Conservation (phyloP, 1,140 invertebrate genomes). For the Diploscapter pachys region DNA sequence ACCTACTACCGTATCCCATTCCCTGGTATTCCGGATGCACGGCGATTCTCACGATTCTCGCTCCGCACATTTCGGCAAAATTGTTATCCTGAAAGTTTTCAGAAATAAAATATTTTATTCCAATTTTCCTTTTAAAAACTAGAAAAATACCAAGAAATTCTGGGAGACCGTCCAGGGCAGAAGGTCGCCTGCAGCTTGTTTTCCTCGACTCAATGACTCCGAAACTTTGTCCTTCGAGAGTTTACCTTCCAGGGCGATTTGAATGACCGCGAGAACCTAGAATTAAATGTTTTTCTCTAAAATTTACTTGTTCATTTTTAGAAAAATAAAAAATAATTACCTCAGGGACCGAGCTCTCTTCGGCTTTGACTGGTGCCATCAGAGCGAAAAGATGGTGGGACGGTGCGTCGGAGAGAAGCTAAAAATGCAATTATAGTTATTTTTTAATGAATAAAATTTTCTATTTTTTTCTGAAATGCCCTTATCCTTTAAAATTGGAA, state of each 20-base stretch:
- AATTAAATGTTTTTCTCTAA: no score
- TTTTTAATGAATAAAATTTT: no score
- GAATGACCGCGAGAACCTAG: slow-evolving; percentile 48
- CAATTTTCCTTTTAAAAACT: neutral
- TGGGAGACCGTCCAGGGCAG: slow-evolving; percentile 97
- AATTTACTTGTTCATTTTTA: no score
- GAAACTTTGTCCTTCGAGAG: slow-evolving; percentile 77
- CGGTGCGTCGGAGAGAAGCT: slow-evolving; percentile 93
- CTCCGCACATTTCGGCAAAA: slow-evolving; percentile 84
- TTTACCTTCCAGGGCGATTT: slow-evolving; percentile 89
- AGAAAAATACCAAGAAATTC: slow-evolving; percentile 64
- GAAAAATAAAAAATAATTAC: slow-evolving; percentile 44
- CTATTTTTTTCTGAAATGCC: no score
- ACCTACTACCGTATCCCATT: slow-evolving; percentile 38
- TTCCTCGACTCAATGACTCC: slow-evolving; percentile 76
- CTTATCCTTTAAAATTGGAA: no score
- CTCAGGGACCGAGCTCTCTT: slow-evolving; percentile 72
- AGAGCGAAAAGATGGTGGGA: slow-evolving; percentile 95
- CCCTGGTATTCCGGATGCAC: slow-evolving; percentile 96
- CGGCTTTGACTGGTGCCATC: slow-evolving; percentile 76
- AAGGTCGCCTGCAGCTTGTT: slow-evolving; percentile 86
- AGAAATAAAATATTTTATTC: slow-evolving; percentile 5
- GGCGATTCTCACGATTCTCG: slow-evolving; percentile 87
- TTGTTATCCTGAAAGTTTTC: slow-evolving; percentile 73
- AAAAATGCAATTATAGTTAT: neutral